Evolutionary conservation across 2,113 vertebrate species (phyloP).

Genomic region (Machaerirhynchus nigripectus): DNA sequence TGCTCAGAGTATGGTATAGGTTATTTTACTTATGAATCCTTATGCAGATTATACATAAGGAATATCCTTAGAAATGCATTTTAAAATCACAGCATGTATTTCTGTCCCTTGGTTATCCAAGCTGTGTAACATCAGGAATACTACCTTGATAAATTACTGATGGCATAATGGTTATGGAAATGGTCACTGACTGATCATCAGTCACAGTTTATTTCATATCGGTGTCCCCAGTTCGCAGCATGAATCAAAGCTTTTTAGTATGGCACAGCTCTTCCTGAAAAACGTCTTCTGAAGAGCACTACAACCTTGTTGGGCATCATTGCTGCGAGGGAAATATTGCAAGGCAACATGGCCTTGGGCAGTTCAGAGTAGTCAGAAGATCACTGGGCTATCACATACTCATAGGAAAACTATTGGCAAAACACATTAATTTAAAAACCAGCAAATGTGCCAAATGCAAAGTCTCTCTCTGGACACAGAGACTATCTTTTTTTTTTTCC

Average conservation of each 20-base stretch:
- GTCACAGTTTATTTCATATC: slow-evolving; percentile 85
- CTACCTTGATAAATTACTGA: slow-evolving; percentile 87
- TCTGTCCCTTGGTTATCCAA: slow-evolving; percentile 74
- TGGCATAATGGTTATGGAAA: slow-evolving; percentile 88
- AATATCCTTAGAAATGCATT: slow-evolving; percentile 79
- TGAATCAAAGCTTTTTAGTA: slow-evolving; percentile 71
- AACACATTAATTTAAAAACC: slow-evolving; percentile 56
- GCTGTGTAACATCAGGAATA: slow-evolving; percentile 84
- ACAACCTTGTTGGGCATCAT: slow-evolving; percentile 50
- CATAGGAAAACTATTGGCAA: slow-evolving; percentile 36
- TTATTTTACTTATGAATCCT: not conserved
- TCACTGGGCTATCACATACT: not conserved
- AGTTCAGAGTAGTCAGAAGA: slow-evolving; percentile 62
- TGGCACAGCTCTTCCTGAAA: slow-evolving; percentile 61
- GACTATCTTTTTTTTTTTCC: not conserved
- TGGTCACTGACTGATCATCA: slow-evolving; percentile 85
- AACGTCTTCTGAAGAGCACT: slow-evolving; percentile 61
- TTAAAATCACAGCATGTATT: slow-evolving; percentile 72
- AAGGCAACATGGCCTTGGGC: slow-evolving; percentile 51
- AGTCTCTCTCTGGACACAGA: slow-evolving; percentile 25
- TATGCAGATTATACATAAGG: not conserved
- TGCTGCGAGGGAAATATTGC: slow-evolving; percentile 38
- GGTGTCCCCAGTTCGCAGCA: slow-evolving; percentile 66
- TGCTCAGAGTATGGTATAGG: not conserved
- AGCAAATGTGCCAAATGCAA: slow-evolving; percentile 30